phyloP scores from a whole-genome alignment of 2,888 invertebrate genomes.

The Xestoiulus laeticollis region DNA sequence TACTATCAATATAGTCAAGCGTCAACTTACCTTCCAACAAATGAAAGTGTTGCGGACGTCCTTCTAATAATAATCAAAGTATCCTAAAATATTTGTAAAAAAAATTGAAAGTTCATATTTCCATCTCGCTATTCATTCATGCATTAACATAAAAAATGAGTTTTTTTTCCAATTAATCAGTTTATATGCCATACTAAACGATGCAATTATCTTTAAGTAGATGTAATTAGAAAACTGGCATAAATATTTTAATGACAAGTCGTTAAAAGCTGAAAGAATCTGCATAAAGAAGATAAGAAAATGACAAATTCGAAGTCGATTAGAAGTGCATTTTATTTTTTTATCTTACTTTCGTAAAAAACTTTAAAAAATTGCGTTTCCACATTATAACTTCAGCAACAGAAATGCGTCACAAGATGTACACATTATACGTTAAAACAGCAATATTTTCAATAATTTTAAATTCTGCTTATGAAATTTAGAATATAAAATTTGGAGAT shows the following conservation, averaged over 20 bases:
- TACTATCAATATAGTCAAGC: too few relatives aligned
- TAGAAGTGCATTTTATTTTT: neutral
- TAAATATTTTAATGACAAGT: neutral
- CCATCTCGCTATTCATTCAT: neutral
- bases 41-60: constrained; percentile 51
- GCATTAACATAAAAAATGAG: neutral
- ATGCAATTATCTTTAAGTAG: neutral
- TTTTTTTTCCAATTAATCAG: neutral
- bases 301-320: neutral
- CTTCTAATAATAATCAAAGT: constrained; percentile 51
- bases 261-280: neutral
- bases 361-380: too few relatives aligned
- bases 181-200: neutral
- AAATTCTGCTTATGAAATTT: too few relatives aligned
- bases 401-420: too few relatives aligned
- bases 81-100: constrained; percentile 47
- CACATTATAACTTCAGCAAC: too few relatives aligned
- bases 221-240: neutral
- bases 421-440: too few relatives aligned
- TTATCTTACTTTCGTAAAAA: neutral
- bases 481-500: too few relatives aligned
- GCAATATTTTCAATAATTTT: too few relatives aligned
- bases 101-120: neutral
- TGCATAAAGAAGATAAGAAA: neutral
- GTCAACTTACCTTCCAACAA: constrained; percentile 53